Base-by-base conservation (phyloP, 2,797 vertebrate genomes). In the Ctenosaura bakeri region DNA sequence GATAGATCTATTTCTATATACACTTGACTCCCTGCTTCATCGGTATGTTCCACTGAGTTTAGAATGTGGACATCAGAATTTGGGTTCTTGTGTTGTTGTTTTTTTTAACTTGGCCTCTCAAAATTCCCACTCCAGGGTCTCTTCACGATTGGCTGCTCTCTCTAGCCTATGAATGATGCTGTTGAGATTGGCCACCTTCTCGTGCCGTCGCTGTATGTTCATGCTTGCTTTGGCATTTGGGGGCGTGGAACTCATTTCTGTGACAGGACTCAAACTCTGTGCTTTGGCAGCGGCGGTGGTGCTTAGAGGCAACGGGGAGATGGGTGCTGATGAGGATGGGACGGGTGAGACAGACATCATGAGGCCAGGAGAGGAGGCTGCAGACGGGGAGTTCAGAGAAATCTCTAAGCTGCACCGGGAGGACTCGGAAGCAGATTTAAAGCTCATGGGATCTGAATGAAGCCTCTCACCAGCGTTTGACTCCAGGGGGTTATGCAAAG, bases 181-280 rank as follows among this genome's bases (percentile, higher is more conserved):
- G 97, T 99, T 99, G 96, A 99, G 98, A 97, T 99, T 99, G 94
- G 99, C 99, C 98, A 99, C 99, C 97, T 99, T 99, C 97, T 99
- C 99, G 0, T 99, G 98, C 95, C 98, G 98, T 97, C 98, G 98
- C 97, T 99, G 99, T 96, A 98, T 96, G 97, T 97, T 99, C 95
- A 98, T 98, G 97, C 98, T 99, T 92, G 97, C 97, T 97, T 98
- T 99, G 94, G 98, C 94, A 86, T 94, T 94, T 0, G 95, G 96
- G 83, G 94, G 92, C 76, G 94, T 85, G 71, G 95, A 85, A 50
- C 88, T 94, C 0, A 95, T 95, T 50, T 97, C 97, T 0, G 94
- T 77, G 2, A 95, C 94, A 89, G 98, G 96, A 95, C 98, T 98
- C 92, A 96, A 96, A 92, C 97, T 97, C 92, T 97, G 97, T 95